Evolutionary conservation across 64 coral and sea anemone species (phyloP).

Genomic region (Actinia equina): DNA sequence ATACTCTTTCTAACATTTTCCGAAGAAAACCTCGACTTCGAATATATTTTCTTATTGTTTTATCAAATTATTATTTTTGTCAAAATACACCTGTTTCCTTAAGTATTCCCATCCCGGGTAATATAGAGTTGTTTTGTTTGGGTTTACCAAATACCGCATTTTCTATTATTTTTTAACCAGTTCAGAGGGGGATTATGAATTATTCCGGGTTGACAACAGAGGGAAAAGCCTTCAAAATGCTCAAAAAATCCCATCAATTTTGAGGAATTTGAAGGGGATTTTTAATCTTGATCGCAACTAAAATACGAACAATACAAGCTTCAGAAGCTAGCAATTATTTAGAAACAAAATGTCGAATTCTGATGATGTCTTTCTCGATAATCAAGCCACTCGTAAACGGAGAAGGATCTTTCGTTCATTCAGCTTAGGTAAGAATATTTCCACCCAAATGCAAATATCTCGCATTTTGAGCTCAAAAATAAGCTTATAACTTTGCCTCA

Average conservation of each 20-base stretch:
- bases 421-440: conserved; percentile 17
- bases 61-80: neutral
- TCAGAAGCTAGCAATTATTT: neutral
- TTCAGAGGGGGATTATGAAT: neutral
- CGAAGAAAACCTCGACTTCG: neutral
- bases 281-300: neutral
- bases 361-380: conserved; percentile 1
- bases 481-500: neutral
- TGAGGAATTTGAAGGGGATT: neutral
- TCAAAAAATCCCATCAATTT: neutral
- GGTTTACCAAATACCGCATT: neutral
- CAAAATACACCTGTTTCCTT: neutral
- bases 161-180: neutral
- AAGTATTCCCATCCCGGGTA: neutral
- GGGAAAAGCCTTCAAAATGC: neutral
- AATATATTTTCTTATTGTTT: neutral
- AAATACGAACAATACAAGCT: neutral
- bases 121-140: neutral
- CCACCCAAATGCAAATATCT: neutral
- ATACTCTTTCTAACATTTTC: neutral
- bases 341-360: neutral
- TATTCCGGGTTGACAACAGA: neutral
- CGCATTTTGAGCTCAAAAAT: neutral
- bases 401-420: neutral
- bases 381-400: neutral